Percentiles rank a stretch among this genome's conserved stretches.
Conservation (phyloP, 1,140 invertebrate genomes). For the Euura lappo region DNA sequence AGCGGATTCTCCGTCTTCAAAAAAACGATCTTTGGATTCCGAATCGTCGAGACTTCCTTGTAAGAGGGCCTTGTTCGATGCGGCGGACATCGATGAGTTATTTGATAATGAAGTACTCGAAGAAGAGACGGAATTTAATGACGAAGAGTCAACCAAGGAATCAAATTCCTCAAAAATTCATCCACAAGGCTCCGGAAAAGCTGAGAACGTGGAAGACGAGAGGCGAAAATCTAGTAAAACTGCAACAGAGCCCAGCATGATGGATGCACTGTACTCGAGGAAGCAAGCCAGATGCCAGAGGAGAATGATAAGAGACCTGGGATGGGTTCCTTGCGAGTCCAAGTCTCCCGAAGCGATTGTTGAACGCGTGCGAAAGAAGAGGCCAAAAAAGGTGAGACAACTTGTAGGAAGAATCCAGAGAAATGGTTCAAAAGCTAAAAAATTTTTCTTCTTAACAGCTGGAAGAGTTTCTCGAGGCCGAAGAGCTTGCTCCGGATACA, state of each 20-base stretch:
- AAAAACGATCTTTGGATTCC: no score
- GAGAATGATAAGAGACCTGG: no score
- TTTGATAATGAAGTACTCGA: no score
- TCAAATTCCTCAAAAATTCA: background rate
- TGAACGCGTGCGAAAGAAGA: background rate
- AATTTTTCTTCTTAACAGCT: constrained; percentile 26
- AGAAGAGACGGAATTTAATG: background rate
- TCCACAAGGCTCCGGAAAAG: background rate
- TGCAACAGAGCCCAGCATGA: no score
- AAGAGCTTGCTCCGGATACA: constrained; percentile 25
- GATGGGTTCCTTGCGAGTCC: no score
- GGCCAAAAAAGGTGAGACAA: background rate
- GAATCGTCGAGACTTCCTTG: no score
- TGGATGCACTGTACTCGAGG: no score
- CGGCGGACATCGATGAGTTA: no score
- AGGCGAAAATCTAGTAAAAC: no score
- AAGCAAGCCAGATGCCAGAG: no score
- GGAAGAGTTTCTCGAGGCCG: constrained; percentile 31
- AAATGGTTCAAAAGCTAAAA: background rate
- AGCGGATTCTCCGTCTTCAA: background rate
- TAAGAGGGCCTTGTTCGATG: no score
- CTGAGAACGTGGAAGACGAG: background rate
- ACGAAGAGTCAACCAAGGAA: background rate
- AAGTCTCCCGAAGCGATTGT: no score
- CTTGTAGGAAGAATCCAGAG: background rate